Base-by-base conservation (phyloP, 2,888 invertebrate species). In the Anodontia alba region DNA sequence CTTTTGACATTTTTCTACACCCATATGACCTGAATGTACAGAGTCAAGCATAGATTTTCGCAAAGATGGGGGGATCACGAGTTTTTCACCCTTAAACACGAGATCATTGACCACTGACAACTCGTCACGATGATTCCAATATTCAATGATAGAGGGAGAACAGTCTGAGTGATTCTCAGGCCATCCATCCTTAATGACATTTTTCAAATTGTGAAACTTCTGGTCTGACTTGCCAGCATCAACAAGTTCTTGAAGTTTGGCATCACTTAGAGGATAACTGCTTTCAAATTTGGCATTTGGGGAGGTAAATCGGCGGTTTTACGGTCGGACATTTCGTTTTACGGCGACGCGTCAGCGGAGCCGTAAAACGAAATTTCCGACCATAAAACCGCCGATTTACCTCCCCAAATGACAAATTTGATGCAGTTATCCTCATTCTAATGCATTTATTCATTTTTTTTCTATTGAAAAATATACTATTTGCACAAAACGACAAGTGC, bases 231-330 rank as follows among this genome's bases (percentile, higher is more conserved):
- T 46, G 12, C 82, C 80, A 15, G 49, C 68, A 20, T 54, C 17
- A 69, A 66, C 26, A n/a, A 87, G 69, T 29, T 80, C 73, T 23
- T 75, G 33, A 3, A 85, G 69, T 76, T 82, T 85, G 29, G 51
- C 33, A 57, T 80, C 80, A 66, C 67, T 81, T 5, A 79, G 68
- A 17, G 77, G 82, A 20, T 84, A 62, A 15, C 23, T 77, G n/a
- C n/a, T n/a, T n/a, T n/a, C n/a, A n/a, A n/a, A n/a, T n/a, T n/a
- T n/a, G n/a, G n/a, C n/a, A n/a, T n/a, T n/a, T n/a, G n/a, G n/a
- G n/a, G n/a, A n/a, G n/a, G n/a, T n/a, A n/a, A n/a, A n/a, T n/a
- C n/a, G n/a, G n/a, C n/a, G n/a, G n/a, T n/a, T n/a, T n/a, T n/a
- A n/a, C n/a, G n/a, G n/a, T n/a, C n/a, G n/a, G n/a, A n/a, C n/a